Evolutionary conservation across 2,888 invertebrate genomes (phyloP).

Genomic region (Cosmopolites sordidus): DNA sequence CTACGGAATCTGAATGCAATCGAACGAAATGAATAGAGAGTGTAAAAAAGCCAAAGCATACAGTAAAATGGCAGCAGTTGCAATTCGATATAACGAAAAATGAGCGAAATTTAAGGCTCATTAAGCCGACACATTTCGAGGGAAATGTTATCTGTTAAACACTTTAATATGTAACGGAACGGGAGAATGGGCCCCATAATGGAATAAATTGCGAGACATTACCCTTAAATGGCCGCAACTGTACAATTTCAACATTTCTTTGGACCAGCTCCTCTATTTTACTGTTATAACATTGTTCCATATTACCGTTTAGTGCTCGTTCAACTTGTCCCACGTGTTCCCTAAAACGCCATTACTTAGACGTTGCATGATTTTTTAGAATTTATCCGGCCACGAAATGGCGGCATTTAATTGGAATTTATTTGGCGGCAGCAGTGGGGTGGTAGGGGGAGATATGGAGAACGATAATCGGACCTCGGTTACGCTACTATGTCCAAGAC

Average conservation of each 20-base stretch:
- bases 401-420: background rate
- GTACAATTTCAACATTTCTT: slow-evolving; percentile 35
- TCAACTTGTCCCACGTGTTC: slow-evolving; percentile 24
- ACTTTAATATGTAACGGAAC: slow-evolving; percentile 34
- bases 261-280: slow-evolving; percentile 37
- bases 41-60: too few relatives aligned
- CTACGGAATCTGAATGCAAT: too few relatives aligned
- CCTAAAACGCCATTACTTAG: slow-evolving; percentile 19
- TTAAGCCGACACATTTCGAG: slow-evolving; percentile 19
- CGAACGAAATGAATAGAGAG: too few relatives aligned
- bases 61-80: too few relatives aligned
- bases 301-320: slow-evolving; percentile 32
- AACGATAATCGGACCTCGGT: too few relatives aligned
- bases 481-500: too few relatives aligned
- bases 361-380: background rate
- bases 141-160: slow-evolving; percentile 32
- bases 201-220: slow-evolving; percentile 38
- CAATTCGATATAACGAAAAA: background rate
- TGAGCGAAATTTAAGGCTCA: slow-evolving; percentile 8
- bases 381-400: background rate
- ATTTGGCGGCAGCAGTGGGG: background rate
- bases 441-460: too few relatives aligned
- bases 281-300: slow-evolving; percentile 39
- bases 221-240: slow-evolving; percentile 38
- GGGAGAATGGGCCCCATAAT: slow-evolving; percentile 31